Base-by-base conservation (phyloP, 2,113 vertebrate genomes). In the Entomyzon cyanotis region DNA sequence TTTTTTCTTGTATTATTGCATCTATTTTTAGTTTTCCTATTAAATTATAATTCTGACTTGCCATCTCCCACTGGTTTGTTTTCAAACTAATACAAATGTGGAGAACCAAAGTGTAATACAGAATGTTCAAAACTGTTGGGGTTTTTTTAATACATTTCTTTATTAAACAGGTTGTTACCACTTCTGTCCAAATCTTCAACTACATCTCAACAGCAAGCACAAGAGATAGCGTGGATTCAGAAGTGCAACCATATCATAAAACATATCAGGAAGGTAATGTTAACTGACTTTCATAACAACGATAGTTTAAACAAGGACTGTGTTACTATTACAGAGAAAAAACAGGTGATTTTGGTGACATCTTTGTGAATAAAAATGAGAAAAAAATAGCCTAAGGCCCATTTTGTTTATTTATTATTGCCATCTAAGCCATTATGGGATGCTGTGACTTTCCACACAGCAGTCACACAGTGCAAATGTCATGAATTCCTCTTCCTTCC, bases 381-480 rank as follows among this genome's bases (percentile, higher is more conserved):
- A 16, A 70, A 90, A 91, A 86, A 88, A 68, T 53, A 90, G 67
- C 71, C 62, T 59, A 63, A 77, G 50, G n/a, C 56, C 22, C 46
- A 71, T 95, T 96, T 87, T 86, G 35, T 86, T 92, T 94, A 91
- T 95, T 95, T 93, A 84, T 87, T 94, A 58, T 80, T 84, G 47
- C 37, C 68, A 86, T 96, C 56, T 70, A 88, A 90, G 68, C 33
- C 55, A 81, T 95, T 96, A 94, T 27, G 90, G 88, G 65, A 60
- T 58, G 83, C 56, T 86, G 60, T 59, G 76, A 86, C 64, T 96
- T 92, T 84, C 68, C 44, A 67, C 15, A 59, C 12, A 94, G 67
- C 46, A 90, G 68, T 49, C 42, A 90, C 52, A 90, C n/a, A 93
- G 68, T 84, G 41, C 53, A 95, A 91, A 91, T 71, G 64, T 60